Evolutionary conservation across 2,797 vertebrate species (phyloP).

Genomic region (Jordanella pulchra): DNA sequence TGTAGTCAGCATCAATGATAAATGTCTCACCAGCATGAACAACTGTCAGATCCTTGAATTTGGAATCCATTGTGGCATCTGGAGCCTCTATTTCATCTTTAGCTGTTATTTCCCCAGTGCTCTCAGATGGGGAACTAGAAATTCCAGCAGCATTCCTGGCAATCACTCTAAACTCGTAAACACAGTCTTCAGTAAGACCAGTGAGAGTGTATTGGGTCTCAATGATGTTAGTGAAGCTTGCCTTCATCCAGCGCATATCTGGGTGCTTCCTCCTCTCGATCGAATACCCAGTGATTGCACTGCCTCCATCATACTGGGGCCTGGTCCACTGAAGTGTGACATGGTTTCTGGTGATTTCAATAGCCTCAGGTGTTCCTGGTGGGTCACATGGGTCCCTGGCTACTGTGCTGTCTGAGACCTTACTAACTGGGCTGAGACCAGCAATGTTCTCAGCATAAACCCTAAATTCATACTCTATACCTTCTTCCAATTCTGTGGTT

Average conservation of each 20-base stretch:
- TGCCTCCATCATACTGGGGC: constrained; percentile 95
- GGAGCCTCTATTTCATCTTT: constrained; percentile 94
- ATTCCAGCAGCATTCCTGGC: constrained; percentile 94
- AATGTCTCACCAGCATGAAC: constrained; percentile 92
- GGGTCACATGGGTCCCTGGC: constrained; percentile 96
- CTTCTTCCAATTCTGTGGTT: constrained; percentile 94
- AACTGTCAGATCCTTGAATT: constrained; percentile 84
- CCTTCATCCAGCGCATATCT: constrained; percentile 98
- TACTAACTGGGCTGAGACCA: constrained; percentile 91
- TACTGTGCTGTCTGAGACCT: constrained; percentile 89
- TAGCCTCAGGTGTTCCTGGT: constrained; percentile 91
- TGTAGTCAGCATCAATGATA: constrained; percentile 93
- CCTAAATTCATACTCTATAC: constrained; percentile 97
- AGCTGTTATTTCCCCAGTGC: constrained; percentile 94
- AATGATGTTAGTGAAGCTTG: constrained; percentile 93
- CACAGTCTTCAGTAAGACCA: constrained; percentile 89
- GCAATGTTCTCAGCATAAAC: constrained; percentile 98
- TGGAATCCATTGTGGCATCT: constrained; percentile 89
- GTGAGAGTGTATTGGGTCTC: constrained; percentile 91
- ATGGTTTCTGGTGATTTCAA: constrained; percentile 92
- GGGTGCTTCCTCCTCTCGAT: constrained; percentile 94
- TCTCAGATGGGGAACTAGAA: constrained; percentile 89
- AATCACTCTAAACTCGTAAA: constrained; percentile 95
- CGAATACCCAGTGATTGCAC: constrained; percentile 92
- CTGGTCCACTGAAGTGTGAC: constrained; percentile 92